Percentiles rank a stretch among this genome's conserved stretches.
Evolutionary conservation across 2,888 invertebrate genomes (phyloP).

Genomic region (Diaprepes abbreviatus): DNA sequence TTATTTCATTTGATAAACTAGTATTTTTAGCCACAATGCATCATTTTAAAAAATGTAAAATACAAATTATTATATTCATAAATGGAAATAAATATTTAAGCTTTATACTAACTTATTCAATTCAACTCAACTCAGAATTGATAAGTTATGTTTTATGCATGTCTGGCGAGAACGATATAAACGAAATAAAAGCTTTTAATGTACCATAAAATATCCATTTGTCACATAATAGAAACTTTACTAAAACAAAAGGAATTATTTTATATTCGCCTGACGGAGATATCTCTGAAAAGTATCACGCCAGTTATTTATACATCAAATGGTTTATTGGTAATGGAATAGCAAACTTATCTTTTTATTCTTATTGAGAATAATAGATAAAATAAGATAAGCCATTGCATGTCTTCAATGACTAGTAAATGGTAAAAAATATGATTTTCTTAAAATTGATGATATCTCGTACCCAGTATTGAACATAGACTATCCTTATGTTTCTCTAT

Average conservation of each 20-base stretch:
- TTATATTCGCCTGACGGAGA: conserved; percentile 1
- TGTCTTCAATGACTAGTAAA: too few relatives aligned
- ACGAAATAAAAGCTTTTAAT: not conserved
- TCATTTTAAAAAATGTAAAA: too few relatives aligned
- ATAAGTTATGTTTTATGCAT: not conserved
- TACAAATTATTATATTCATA: too few relatives aligned
- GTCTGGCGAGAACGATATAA: not conserved
- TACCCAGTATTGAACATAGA: too few relatives aligned
- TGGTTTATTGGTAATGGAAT: not conserved
- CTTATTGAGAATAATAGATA: not conserved
- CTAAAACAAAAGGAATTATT: not conserved
- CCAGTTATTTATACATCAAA: conserved; percentile 3
- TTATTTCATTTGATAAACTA: too few relatives aligned
- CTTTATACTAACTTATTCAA: too few relatives aligned
- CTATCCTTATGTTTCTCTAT: too few relatives aligned
- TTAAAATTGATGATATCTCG: too few relatives aligned
- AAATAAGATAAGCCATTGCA: not conserved
- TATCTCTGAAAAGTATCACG: not conserved
- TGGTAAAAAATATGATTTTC: too few relatives aligned
- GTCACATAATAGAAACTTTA: not conserved
- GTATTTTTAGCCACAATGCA: too few relatives aligned
- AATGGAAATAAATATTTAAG: too few relatives aligned
- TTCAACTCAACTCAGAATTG: not conserved
- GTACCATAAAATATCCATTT: conserved; percentile 3
- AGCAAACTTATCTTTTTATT: not conserved